phyloP scores from a whole-genome alignment of 2,797 vertebrate species.

The Mormyrops boulengeri region DNA sequence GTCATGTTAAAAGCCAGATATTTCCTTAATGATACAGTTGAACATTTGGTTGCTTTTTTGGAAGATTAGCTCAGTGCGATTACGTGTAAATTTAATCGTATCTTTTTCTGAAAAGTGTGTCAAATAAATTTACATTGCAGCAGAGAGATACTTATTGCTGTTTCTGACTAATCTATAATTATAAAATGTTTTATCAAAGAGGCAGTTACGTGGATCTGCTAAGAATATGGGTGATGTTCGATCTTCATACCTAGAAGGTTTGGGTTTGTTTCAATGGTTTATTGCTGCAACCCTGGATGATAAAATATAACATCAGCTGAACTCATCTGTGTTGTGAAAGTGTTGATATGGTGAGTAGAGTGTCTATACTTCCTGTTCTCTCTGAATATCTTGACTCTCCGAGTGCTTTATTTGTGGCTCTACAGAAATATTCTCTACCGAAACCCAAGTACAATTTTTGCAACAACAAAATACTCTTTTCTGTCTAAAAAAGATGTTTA shows the following conservation, averaged over 20 bases:
- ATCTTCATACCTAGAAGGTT: not conserved
- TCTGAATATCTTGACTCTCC: not conserved
- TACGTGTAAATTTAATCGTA: not conserved
- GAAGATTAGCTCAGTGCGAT: not conserved
- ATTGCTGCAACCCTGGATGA: not conserved
- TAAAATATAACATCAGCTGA: not conserved
- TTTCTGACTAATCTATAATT: not conserved
- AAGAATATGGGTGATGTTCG: not conserved
- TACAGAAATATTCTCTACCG: not conserved
- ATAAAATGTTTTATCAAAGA: not conserved
- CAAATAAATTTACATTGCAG: not conserved
- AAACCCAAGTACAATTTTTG: not conserved
- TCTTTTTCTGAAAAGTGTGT: not conserved
- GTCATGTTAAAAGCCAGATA: not conserved
- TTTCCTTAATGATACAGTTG: not conserved
- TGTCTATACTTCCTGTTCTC: not conserved
- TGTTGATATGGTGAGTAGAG: not conserved
- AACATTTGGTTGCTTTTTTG: not conserved
- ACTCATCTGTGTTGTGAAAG: not conserved
- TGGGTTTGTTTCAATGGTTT: not conserved
- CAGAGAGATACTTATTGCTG: not conserved
- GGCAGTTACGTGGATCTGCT: not conserved
- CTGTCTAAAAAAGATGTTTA: not conserved
- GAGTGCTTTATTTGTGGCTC: not conserved
- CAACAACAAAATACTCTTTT: not conserved